Percentiles rank a stretch among this genome's conserved stretches.
phyloP scores from a whole-genome alignment of 1,140 invertebrate species.

The Trachelipus rathkii region DNA sequence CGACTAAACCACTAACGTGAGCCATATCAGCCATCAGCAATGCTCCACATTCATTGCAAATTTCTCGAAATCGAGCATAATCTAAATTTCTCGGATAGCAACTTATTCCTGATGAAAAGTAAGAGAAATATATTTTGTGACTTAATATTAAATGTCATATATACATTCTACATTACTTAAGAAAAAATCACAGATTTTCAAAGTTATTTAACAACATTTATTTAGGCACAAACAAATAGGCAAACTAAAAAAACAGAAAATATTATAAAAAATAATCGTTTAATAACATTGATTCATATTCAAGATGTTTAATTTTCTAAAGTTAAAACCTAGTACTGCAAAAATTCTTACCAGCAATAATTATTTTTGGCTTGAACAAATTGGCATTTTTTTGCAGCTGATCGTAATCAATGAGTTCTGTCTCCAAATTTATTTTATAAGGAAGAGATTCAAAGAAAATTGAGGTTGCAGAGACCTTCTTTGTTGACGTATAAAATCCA shows the following conservation, averaged over 20 bases:
- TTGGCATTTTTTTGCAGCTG: slow-evolving; percentile 72
- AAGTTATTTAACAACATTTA: too few species aligned
- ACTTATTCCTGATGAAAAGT: slow-evolving; percentile 60
- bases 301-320: too few species aligned
- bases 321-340: too few species aligned
- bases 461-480: slow-evolving; percentile 94
- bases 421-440: slow-evolving; percentile 73
- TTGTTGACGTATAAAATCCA: slow-evolving; percentile 83
- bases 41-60: slow-evolving; percentile 78
- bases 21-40: slow-evolving; percentile 95
- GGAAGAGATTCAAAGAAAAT: slow-evolving; percentile 98
- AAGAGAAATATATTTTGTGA: neutral
- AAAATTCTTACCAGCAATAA: slow-evolving; percentile 70
- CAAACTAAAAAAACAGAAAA: too few species aligned
- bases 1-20: slow-evolving; percentile 86
- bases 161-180: too few species aligned
- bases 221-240: too few species aligned
- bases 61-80: slow-evolving; percentile 71
- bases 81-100: slow-evolving; percentile 76
- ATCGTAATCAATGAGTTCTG: slow-evolving; percentile 93
- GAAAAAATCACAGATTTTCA: too few species aligned
- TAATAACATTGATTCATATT: too few species aligned
- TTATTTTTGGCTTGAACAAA: slow-evolving; percentile 86
- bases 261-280: too few species aligned
- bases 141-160: too few species aligned